Evolutionary conservation across 2,888 invertebrate species (phyloP).

Genomic region (Allophyes oxyacanthae): DNA sequence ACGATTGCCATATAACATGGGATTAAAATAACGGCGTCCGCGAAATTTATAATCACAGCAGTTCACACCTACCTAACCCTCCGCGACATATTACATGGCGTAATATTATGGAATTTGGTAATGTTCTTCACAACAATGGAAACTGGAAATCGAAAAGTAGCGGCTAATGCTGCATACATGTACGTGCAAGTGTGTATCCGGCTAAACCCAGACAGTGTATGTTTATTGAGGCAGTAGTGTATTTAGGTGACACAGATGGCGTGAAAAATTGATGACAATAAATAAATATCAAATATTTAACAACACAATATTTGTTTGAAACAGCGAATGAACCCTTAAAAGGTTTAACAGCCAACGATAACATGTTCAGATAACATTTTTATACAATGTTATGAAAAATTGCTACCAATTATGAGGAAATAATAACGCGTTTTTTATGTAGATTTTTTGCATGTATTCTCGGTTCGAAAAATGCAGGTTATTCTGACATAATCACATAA

Average conservation of each 20-base stretch:
- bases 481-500: constrained; percentile 45
- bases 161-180: too few relatives aligned
- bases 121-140: too few relatives aligned
- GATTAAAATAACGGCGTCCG: too few relatives aligned
- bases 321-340: constrained; percentile 19
- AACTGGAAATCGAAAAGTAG: too few relatives aligned
- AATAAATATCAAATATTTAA: constrained; percentile 23
- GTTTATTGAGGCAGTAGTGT: constrained; percentile 7
- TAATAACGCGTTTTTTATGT: constrained; percentile 22
- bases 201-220: constrained; percentile 12
- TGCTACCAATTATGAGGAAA: constrained; percentile 29
- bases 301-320: constrained; percentile 27
- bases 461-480: constrained; percentile 32
- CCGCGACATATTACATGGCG: too few relatives aligned
- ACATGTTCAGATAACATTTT: constrained; percentile 35
- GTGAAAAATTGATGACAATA: constrained; percentile 27
- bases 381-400: constrained; percentile 40
- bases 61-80: too few relatives aligned
- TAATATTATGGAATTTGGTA: too few relatives aligned
- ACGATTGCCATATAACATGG: too few relatives aligned
- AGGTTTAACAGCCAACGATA: constrained; percentile 25
- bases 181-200: neutral
- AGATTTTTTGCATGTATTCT: constrained; percentile 11
- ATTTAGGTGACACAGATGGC: constrained; percentile 17
- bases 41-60: too few relatives aligned